Evolutionary conservation across 2,113 vertebrate genomes (phyloP).

Genomic region (Asarcornis scutulata): DNA sequence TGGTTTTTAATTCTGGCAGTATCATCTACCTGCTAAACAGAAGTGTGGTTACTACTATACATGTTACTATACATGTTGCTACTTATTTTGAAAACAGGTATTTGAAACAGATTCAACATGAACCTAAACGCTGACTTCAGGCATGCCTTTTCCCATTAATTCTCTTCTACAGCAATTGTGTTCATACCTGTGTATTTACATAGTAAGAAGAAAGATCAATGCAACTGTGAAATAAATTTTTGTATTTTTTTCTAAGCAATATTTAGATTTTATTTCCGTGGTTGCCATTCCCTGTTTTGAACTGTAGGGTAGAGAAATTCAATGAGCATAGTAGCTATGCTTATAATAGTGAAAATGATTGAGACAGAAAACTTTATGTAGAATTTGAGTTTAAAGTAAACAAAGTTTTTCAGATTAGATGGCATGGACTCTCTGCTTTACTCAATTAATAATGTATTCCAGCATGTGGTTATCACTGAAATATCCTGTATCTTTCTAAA

Average conservation of each 20-base stretch:
- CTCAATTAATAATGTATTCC: background rate
- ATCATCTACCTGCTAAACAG: background rate
- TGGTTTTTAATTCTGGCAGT: background rate
- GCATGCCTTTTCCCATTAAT: background rate
- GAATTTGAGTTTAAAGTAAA: too few relatives aligned
- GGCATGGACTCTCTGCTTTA: background rate
- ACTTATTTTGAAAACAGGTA: background rate
- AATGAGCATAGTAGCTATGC: background rate
- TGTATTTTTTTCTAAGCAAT: background rate
- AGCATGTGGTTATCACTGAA: background rate
- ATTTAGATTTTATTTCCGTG: background rate
- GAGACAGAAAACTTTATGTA: too few relatives aligned
- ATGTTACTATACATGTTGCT: background rate
- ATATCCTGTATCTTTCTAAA: background rate
- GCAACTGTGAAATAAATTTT: background rate
- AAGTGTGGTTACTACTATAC: too few relatives aligned
- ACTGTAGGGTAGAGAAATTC: background rate
- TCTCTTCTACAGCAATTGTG: background rate
- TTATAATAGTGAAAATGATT: background rate
- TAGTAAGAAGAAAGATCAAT: background rate
- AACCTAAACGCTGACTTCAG: background rate
- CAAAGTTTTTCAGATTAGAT: background rate
- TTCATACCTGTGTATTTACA: background rate
- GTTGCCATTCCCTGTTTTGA: background rate
- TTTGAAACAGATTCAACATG: fast-evolving